Evolutionary conservation across 2,888 invertebrate genomes (phyloP).

Genomic region (Rutpela maculata): DNA sequence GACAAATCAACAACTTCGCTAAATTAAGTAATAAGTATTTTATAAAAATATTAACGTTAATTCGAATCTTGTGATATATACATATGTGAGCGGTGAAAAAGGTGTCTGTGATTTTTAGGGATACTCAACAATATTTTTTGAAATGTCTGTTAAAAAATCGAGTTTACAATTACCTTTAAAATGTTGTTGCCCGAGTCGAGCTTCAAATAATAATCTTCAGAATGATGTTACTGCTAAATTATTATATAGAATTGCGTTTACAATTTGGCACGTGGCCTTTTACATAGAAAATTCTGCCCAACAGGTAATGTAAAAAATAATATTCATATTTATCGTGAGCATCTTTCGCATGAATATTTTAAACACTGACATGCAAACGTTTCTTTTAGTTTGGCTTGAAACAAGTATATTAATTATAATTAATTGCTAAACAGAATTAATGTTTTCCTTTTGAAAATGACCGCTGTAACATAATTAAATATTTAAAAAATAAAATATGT

Average conservation of each 20-base stretch:
- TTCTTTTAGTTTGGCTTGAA: too few relatives aligned
- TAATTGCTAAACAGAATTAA: too few relatives aligned
- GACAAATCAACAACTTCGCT: neutral
- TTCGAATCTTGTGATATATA: conserved; percentile 44
- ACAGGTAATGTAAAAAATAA: conserved; percentile 59
- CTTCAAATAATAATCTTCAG: conserved; percentile 61
- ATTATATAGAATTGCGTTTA: conserved; percentile 83
- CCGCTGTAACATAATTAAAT: too few relatives aligned
- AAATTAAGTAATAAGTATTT: neutral
- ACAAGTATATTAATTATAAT: neutral
- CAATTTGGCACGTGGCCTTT: conserved; percentile 85
- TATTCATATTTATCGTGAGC: neutral
- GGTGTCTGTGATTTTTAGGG: conserved; percentile 43
- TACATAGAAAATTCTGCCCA: conserved; percentile 78
- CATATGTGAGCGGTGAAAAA: conserved; percentile 8
- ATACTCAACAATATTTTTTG: conserved; percentile 34
- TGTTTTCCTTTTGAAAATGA: too few relatives aligned
- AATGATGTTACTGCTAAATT: conserved; percentile 78
- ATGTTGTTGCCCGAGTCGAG: conserved; percentile 60
- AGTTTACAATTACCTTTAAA: conserved; percentile 60
- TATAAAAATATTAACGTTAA: conserved; percentile 26
- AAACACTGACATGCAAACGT: too few relatives aligned
- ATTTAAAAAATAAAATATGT: too few relatives aligned
- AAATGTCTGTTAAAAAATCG: conserved; percentile 62
- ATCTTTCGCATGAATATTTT: too few relatives aligned